Percentiles rank a stretch among this genome's conserved stretches.
Conservation (phyloP, 1,140 invertebrate genomes). For the Galleria mellonella region DNA sequence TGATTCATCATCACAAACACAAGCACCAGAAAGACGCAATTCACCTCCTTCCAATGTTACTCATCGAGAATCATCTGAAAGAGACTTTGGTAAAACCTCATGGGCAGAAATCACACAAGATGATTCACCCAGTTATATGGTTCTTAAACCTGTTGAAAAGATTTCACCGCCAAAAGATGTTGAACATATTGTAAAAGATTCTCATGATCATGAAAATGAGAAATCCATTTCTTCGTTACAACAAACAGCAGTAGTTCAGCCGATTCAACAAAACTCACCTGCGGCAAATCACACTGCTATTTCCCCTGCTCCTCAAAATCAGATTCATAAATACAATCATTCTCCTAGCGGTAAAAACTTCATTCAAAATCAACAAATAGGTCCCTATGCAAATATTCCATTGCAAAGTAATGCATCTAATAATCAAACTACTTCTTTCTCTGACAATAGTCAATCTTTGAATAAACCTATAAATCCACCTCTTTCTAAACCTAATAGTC, state of each 20-base stretch:
- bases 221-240: conserved; percentile 6
- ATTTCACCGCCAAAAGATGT: conserved; percentile 23
- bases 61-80: conserved; percentile 48
- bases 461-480: conserved; percentile 27
- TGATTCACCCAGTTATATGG: conserved; percentile 29
- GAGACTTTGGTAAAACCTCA: conserved; percentile 56
- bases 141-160: conserved; percentile 35
- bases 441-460: conserved; percentile 25
- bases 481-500: conserved; percentile 17
- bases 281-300: conserved; percentile 17
- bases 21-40: conserved; percentile 28
- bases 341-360: conserved; percentile 24
- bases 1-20: conserved; percentile 25
- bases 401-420: conserved; percentile 27
- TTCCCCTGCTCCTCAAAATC: conserved; percentile 26
- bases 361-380: conserved; percentile 28
- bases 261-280: conserved; percentile 12
- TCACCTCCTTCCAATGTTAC: conserved; percentile 37
- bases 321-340: conserved; percentile 33
- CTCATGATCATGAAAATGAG: conserved; percentile 18
- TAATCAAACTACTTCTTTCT: conserved; percentile 29
- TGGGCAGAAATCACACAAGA: conserved; percentile 62
- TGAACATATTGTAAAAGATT: conserved; percentile 27
- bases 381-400: conserved; percentile 27
- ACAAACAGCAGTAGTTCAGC: conserved; percentile 5